Conservation (phyloP, 2,888 invertebrate genomes). For the Nomada flava region DNA sequence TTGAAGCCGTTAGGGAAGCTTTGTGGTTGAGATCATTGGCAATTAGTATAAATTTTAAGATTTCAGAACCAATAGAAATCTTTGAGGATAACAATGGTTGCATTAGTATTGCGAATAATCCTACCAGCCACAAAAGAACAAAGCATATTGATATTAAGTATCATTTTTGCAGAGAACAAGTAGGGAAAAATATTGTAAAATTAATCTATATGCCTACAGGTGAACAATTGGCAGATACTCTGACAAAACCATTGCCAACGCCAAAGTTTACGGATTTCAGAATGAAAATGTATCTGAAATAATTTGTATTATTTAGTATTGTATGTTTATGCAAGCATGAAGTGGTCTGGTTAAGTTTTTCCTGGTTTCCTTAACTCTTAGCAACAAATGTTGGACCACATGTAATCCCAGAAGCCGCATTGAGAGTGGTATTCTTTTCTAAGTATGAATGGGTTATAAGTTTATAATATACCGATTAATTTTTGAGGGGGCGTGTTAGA, state of each 20-base stretch:
- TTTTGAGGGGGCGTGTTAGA: neutral
- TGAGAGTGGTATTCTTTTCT: neutral
- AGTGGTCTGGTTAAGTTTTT: neutral
- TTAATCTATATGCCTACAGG: too few species aligned
- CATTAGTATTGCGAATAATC: too few species aligned
- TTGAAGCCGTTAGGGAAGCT: neutral
- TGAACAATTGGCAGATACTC: too few species aligned
- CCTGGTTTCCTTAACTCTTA: neutral
- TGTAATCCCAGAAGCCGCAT: neutral
- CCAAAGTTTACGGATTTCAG: too few species aligned
- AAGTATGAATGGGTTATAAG: neutral
- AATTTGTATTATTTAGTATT: too few species aligned
- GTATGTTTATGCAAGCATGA: too few species aligned
- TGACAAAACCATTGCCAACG: too few species aligned
- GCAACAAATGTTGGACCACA: neutral
- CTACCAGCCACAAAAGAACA: too few species aligned
- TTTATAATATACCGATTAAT: neutral
- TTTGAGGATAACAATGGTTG: neutral
- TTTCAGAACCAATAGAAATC: neutral
- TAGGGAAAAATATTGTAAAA: too few species aligned
- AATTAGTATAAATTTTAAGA: neutral
- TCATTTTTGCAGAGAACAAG: too few species aligned
- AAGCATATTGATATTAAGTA: too few species aligned
- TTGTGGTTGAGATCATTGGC: conserved; percentile 1
- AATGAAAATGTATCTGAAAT: too few species aligned